Base-by-base conservation (phyloP, 2,113 vertebrate genomes). In the Dolichotis patagonum region DNA sequence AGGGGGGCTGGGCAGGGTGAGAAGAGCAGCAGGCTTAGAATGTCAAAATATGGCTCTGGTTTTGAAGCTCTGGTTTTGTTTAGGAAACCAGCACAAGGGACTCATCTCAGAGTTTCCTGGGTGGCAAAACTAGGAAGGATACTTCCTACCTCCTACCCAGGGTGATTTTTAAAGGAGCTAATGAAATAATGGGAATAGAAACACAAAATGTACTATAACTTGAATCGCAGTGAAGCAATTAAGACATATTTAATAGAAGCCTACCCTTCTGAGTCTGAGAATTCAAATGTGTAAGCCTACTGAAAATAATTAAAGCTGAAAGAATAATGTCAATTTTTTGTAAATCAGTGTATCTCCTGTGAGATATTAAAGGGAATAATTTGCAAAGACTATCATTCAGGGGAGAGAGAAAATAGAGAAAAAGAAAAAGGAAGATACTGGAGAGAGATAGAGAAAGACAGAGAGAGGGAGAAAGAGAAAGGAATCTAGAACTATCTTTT, bases 151-250 rank as follows among this genome's bases (percentile, higher is more conserved):
- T 93, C 35, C 43, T 41, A 88, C n/a, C 52, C 22, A 52, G 73
- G 30, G 16, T 73, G 13, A 73, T 93, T 96, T 73, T 77, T 60
- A 28, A 28, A 91, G 85, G 16, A 84, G 80, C 22, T 80, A 91
- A 71, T 80, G 89, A 86, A 95, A 75, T 52, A 71, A 85, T 9
- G 41, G 77, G 92, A 89, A 91, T 43, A 35, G 58, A 86, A 93
- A 87, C 49, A 67, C 6, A n/a, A 86, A 85, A 52, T 58, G 46
- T 35, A 75, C 24, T 6, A 60, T 22, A 4, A 54, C 7, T 41
- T 75, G 49, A 67, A 38, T 38, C 75, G 35, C 38, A 82, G 69
- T 22, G 26, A 86, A 60, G 13, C 12, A 62, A 62, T 62, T 67
- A 80, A 93, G 83, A 77, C 63, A 26, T 28, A 65, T 9, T 80